Evolutionary conservation across 2,797 vertebrate genomes (phyloP).

Genomic region (Scomberomorus guttatus): DNA sequence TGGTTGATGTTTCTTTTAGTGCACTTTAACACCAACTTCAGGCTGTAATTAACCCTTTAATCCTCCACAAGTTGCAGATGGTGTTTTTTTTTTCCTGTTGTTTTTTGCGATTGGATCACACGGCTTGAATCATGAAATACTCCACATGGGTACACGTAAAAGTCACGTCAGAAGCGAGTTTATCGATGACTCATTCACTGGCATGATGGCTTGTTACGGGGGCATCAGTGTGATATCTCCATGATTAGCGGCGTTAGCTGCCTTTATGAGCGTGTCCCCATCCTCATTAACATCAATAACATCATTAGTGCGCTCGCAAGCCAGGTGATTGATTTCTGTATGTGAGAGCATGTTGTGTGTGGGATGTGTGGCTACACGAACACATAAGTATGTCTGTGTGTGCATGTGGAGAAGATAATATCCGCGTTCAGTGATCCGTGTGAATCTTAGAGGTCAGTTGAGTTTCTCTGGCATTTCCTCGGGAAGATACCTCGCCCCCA

Average conservation of each 20-base stretch:
- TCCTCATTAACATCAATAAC: slow-evolving; percentile 72
- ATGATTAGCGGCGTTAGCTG: slow-evolving; percentile 70
- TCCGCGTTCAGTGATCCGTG: slow-evolving; percentile 61
- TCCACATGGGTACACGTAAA: background rate
- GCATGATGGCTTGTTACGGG: slow-evolving; percentile 49
- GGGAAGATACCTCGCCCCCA: slow-evolving; percentile 23
- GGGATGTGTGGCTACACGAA: slow-evolving; percentile 12
- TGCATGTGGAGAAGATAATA: slow-evolving; percentile 42
- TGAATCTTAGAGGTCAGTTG: slow-evolving; percentile 62
- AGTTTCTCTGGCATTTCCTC: slow-evolving; percentile 63
- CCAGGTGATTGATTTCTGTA: slow-evolving; percentile 64
- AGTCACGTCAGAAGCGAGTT: background rate
- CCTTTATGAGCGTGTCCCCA: slow-evolving; percentile 56
- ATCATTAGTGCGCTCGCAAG: slow-evolving; percentile 62
- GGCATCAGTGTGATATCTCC: slow-evolving; percentile 55
- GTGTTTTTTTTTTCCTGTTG: background rate
- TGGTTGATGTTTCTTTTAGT: background rate
- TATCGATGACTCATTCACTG: slow-evolving; percentile 45
- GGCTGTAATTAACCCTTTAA: background rate
- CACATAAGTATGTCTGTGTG: slow-evolving; percentile 21
- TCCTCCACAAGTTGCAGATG: slow-evolving; percentile 7
- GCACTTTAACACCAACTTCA: background rate
- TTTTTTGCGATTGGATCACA: background rate
- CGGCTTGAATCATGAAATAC: background rate
- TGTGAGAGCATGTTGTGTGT: slow-evolving; percentile 12